These are phyloP conservation scores for Drosophila anceps DNA, from an alignment of 2,888 invertebrate genomes.

Conservation along the genomic window DNA sequence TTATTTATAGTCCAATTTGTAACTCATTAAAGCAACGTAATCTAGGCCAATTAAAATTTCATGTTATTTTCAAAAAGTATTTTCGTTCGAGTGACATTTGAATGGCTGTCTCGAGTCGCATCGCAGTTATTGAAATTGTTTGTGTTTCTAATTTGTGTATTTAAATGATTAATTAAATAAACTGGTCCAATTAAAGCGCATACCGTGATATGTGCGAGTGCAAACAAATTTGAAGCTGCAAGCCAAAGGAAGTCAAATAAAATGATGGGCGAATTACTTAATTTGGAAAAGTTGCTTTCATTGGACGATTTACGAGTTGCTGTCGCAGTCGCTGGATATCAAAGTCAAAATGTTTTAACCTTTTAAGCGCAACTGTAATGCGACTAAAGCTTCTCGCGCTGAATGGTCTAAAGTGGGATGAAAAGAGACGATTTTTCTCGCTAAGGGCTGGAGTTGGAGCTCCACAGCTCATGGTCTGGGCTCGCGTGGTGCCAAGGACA, in stretches of 20 bases:
- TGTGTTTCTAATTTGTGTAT: conserved; percentile 46
- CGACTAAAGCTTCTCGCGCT: conserved; percentile 66
- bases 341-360: conserved; percentile 75
- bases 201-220: background rate
- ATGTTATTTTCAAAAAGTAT: conserved; percentile 2
- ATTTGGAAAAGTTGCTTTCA: conserved; percentile 63
- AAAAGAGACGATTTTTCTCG: conserved; percentile 12
- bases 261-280: conserved; percentile 43
- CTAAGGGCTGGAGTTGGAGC: conserved; percentile 16
- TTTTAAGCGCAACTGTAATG: conserved; percentile 76
- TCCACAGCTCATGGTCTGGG: conserved; percentile 6
- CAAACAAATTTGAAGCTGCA: conserved; percentile 10
- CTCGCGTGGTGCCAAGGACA: conserved; percentile 59
- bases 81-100: conserved; percentile 10
- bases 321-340: conserved; percentile 38
- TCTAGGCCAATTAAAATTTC: background rate
- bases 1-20: conserved; percentile 5
- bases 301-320: conserved; percentile 55
- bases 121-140: conserved; percentile 33
- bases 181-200: conserved; percentile 45
- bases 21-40: background rate
- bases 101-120: conserved; percentile 19
- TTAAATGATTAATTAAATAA: conserved; percentile 58
- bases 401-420: conserved; percentile 21
- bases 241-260: conserved; percentile 9